A percentile compares a stretch with the other conserved stretches of the same genome.
phyloP scores from a whole-genome alignment of 2,113 vertebrate species.

The Hylia prasina region DNA sequence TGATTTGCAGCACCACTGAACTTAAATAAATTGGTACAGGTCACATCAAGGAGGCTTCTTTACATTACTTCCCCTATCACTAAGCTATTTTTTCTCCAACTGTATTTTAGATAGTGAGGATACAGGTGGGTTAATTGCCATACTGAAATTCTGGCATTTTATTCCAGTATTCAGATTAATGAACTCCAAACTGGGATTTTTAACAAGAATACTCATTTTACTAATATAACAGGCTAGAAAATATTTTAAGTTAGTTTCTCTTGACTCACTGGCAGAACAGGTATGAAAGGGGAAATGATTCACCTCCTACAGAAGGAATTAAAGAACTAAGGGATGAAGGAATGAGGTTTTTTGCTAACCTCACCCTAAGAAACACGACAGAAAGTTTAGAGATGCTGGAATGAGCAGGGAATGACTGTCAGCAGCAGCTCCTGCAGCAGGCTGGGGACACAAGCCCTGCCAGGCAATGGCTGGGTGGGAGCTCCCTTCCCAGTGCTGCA shows the following conservation, averaged over 20 bases:
- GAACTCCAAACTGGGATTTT: neutral
- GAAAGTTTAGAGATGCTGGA: neutral
- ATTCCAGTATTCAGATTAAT: neutral
- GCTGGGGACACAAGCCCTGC: neutral
- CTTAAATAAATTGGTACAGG: neutral
- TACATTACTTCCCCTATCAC: neutral
- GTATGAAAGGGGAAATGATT: neutral
- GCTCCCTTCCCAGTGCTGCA: neutral
- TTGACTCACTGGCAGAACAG: neutral
- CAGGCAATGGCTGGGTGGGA: neutral
- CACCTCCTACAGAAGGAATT: neutral
- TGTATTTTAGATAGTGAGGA: neutral
- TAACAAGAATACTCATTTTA: neutral
- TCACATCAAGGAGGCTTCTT: neutral
- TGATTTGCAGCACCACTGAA: slow-evolving; percentile 3
- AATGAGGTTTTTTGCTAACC: neutral
- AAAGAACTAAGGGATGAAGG: neutral
- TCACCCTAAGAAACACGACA: neutral
- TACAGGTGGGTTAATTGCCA: neutral
- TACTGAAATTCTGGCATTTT: neutral
- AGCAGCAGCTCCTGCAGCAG: neutral
- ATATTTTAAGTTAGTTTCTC: neutral
- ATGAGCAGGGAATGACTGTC: neutral
- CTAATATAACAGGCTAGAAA: neutral
- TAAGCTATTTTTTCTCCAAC: neutral